Evolutionary conservation across 2,797 vertebrate species (phyloP).

Genomic region (Microctenopoma steveboyesi): DNA sequence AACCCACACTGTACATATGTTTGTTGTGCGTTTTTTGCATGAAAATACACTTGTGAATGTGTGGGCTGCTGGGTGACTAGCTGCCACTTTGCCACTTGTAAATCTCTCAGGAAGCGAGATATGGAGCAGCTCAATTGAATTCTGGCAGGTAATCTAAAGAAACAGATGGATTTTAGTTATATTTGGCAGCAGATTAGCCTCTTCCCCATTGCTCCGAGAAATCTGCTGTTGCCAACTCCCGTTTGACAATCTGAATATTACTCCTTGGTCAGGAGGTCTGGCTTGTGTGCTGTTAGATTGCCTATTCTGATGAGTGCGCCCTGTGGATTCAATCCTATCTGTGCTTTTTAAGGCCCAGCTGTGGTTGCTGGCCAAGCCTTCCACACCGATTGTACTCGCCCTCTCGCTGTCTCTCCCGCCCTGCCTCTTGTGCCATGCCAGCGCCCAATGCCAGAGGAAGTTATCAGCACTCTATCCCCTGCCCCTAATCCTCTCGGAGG

Average conservation of each 20-base stretch:
- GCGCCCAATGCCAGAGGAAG: constrained; percentile 67
- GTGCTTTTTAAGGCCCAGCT: constrained; percentile 73
- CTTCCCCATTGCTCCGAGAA: constrained; percentile 72
- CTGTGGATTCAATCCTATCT: constrained; percentile 65
- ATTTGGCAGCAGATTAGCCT: constrained; percentile 82
- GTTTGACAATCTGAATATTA: constrained; percentile 80
- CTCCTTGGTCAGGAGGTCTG: constrained; percentile 73
- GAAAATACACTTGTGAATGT: constrained; percentile 58
- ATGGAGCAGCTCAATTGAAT: constrained; percentile 76
- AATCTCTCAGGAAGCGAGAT: constrained; percentile 66
- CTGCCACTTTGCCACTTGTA: constrained; percentile 74
- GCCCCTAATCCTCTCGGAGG: constrained; percentile 66
- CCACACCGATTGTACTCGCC: constrained; percentile 51
- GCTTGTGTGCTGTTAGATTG: constrained; percentile 62
- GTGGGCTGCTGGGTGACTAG: constrained; percentile 63
- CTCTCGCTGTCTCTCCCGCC: constrained; percentile 44
- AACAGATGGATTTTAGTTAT: constrained; percentile 85
- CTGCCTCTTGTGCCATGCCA: constrained; percentile 58
- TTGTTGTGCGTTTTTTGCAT: constrained; percentile 44
- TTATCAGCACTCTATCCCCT: constrained; percentile 65
- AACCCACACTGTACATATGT: constrained; percentile 41
- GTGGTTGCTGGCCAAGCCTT: constrained; percentile 60
- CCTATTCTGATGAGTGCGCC: constrained; percentile 69
- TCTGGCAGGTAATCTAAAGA: constrained; percentile 81
- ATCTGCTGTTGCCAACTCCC: constrained; percentile 73